Evolutionary conservation across 2,888 invertebrate genomes (phyloP), one percentile per base, ranked within the genome.

Genomic region (Trypoxylon attenuatum): DNA sequence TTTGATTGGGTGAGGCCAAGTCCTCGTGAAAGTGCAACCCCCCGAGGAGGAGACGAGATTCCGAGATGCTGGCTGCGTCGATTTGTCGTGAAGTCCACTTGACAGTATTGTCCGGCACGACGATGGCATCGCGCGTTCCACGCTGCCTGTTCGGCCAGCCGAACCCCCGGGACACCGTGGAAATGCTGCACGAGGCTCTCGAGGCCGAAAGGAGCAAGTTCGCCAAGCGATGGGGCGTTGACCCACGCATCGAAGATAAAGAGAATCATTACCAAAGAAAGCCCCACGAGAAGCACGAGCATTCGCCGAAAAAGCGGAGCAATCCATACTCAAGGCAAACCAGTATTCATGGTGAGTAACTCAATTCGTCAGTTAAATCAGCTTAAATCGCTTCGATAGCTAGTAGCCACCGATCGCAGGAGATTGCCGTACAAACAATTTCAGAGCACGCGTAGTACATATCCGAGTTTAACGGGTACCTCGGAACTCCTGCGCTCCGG

Each of bases 101-200:
- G 60, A 78, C 80, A 42, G 82, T 82, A 69, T 61, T 84, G 54
- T 72, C 84, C 42, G 47, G 78, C 62, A 77, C 77, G 61, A 78
- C 80, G 71, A 82, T 81, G 69, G 57, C 70, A 13, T 73, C 80
- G 49, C 82, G 83, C 41, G 84, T 84, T 52, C 84, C 86, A 54
- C 82, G 84, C 50, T 92, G 92, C 78, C 83, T 92, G 2, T 92
- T 92, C 75, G 92, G 92, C 5, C 88, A 88, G 1, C 89, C 91
- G 8, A 90, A 90, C 76, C 84, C 90, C 2, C 89, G 89, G 21
- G 91, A 91, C 54, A 91, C 91, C 2, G 88, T 87, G 51, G 88
- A 89, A 29, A 82, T 92, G 74, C 87, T 91, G 70, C 89, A 90
- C 27, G 91, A 92, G 60, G 90, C 91, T 67, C 88, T 91, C 58